A percentile compares a stretch with the other conserved stretches of the same genome.
These are phyloP conservation scores for Proterorhinus semilunaris DNA, from an alignment of 2,113 vertebrate genomes.

Conservation along the genomic window DNA sequence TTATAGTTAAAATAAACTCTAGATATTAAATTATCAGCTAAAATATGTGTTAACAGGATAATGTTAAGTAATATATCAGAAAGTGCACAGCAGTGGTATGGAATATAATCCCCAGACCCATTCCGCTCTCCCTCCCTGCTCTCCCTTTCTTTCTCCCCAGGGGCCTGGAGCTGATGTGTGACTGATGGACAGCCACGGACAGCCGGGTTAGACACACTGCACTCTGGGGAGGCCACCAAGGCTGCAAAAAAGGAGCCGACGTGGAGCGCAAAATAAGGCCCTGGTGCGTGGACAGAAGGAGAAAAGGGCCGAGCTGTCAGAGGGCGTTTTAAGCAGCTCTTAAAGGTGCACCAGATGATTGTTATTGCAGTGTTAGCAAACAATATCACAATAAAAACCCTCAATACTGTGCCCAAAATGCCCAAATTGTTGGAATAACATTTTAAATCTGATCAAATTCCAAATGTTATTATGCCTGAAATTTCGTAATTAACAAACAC, in stretches of 20 bases:
- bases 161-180: slow-evolving; percentile 62
- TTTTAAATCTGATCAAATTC: no score
- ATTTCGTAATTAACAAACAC: no score
- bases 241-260: slow-evolving; percentile 29
- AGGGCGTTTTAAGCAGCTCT: slow-evolving; percentile 22
- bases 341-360: neutral
- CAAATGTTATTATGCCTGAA: no score
- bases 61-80: neutral
- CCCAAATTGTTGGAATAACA: no score
- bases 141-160: slow-evolving; percentile 38
- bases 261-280: slow-evolving; percentile 16
- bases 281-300: neutral
- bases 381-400: neutral
- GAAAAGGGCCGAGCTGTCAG: slow-evolving; percentile 34
- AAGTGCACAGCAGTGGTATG: slow-evolving; percentile 12
- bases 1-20: no score
- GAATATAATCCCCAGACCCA: slow-evolving; percentile 9
- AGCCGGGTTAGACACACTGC: slow-evolving; percentile 65
- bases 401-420: no score
- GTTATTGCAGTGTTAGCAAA: neutral
- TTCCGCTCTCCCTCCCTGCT: slow-evolving; percentile 19
- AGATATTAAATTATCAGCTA: no score
- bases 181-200: slow-evolving; percentile 69
- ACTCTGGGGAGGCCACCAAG: slow-evolving; percentile 61
- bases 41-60: no score